Evolutionary conservation across 1,140 invertebrate species (phyloP), one percentile per base, ranked within the genome.

Genomic region (Drosophila murphyi): DNA sequence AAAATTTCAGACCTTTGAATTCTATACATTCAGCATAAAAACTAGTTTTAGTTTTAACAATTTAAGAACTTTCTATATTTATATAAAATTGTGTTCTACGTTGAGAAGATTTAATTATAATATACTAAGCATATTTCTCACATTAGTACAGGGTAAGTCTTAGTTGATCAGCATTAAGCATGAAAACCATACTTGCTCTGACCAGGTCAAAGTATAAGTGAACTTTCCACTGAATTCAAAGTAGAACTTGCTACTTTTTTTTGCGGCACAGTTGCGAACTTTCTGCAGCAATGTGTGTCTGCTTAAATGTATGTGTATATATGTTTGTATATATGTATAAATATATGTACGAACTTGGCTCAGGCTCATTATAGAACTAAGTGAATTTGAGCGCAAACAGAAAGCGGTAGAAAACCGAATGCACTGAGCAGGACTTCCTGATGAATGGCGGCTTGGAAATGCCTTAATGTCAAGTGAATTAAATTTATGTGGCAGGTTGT

Each of bases 381-480:
- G 57, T 62, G 72, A 31, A 41, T 61, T 55, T 37, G 55, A 8
- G 41, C 29, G 35, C 54, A 41, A 70, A 61, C 55, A 63, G 54
- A 54, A 45, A 68, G 64, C 39, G 47, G 52, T 51, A 37, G 60
- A 61, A 73, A 79, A 72, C 68, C 73, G 43, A 82, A 57, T 69
- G 77, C 81, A 74, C 52, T 65, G 62, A 67, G 20, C 20, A 3
- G 31, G 5, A 10, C 20, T 4, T 28, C 0, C 35, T 55, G 59
- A 81, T 82, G 75, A 86, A 86, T 75, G 70, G 72, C 61, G 61
- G 73, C 63, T 63, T 61, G 41, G 50, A 64, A 63, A 67, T 43
- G 82, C 57, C 72, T 76, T 71, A 70, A 87, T 72, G 57, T 79
- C 57, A 57, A 54, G 62, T 50, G 80, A 76, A 82, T 87, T 82